Base-by-base conservation (phyloP, 2,797 vertebrate genomes). In the Enteromius viviparus region DNA sequence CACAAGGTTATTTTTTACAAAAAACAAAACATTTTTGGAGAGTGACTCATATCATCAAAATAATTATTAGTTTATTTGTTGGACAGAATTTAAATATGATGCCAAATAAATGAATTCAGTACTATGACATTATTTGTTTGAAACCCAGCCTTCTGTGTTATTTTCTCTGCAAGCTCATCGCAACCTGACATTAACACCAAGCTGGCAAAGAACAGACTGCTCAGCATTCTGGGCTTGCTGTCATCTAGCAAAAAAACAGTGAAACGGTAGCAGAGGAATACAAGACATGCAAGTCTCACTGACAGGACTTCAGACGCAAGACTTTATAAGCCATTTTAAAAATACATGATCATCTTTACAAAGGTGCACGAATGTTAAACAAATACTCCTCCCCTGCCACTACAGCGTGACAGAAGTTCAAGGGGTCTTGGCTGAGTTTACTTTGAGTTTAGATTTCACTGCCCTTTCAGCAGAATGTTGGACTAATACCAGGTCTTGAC, bases 201-300 rank as follows among this genome's bases (percentile, higher is more conserved):
- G 42, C 66, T 60, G 71, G 26, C 6, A 80, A 32, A 77, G 65
- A 69, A 65, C 74, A 92, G 90, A 87, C 90, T 91, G 91, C 85
- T 94, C 92, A 93, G 92, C 92, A 93, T 89, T 90, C 87, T 76
- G 76, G 85, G 92, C 91, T 94, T 92, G 89, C 91, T 87, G 88
- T 79, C 87, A 74, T 92, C 82, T 84, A 88, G 88, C 32, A 83
- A 69, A 88, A 37, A 86, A 10, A 84, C 80, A 86, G 64, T 2
- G 9, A 62, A 45, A 53, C 12, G 37, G 21, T 72, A 72, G 21
- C 26, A 29, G 32, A 64, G 29, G 17, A 42, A 71, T 40, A 75
- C 32, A 55, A 55, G 32, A 23, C 6, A 23, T 3, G 1, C 51
- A 74, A 53, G 29, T 7, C 19, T 23, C 21, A 26, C 85, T 26